Evolutionary conservation across 2,888 invertebrate species (phyloP).

Genomic region (Hedya salicella): DNA sequence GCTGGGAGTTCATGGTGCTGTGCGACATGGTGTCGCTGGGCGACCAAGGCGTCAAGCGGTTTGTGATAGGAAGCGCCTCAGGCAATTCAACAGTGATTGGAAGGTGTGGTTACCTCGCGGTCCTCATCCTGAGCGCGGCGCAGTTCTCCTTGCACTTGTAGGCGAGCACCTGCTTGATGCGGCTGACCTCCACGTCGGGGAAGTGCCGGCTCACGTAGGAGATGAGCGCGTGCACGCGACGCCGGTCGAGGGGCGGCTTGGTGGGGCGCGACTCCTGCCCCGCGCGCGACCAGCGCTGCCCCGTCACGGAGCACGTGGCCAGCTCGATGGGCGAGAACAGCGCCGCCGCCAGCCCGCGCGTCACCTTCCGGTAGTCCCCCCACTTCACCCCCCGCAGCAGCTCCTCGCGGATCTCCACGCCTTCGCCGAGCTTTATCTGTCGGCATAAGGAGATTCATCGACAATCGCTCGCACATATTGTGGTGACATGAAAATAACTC

Average conservation of each 20-base stretch:
- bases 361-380: conserved; percentile 90
- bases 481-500: too few species aligned
- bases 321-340: conserved; percentile 90
- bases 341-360: conserved; percentile 89
- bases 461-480: too few species aligned
- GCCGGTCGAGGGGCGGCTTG: conserved; percentile 89
- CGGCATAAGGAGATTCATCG: conserved; percentile 5
- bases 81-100: background rate
- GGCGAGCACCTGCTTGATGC: conserved; percentile 90
- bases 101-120: conserved; percentile 84
- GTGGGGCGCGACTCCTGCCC: conserved; percentile 90
- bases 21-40: too few species aligned
- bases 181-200: conserved; percentile 89
- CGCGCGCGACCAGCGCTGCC: conserved; percentile 90
- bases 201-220: conserved; percentile 90
- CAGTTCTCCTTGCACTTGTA: conserved; percentile 92
- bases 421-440: conserved; percentile 89
- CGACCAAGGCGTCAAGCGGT: too few species aligned
- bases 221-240: conserved; percentile 90
- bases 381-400: conserved; percentile 89
- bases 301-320: conserved; percentile 90
- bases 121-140: conserved; percentile 90
- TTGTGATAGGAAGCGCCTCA: too few species aligned
- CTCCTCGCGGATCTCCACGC: conserved; percentile 89
- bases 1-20: too few species aligned